Evolutionary conservation across 2,797 vertebrate genomes (phyloP).

Genomic region (Helarctos malayanus): DNA sequence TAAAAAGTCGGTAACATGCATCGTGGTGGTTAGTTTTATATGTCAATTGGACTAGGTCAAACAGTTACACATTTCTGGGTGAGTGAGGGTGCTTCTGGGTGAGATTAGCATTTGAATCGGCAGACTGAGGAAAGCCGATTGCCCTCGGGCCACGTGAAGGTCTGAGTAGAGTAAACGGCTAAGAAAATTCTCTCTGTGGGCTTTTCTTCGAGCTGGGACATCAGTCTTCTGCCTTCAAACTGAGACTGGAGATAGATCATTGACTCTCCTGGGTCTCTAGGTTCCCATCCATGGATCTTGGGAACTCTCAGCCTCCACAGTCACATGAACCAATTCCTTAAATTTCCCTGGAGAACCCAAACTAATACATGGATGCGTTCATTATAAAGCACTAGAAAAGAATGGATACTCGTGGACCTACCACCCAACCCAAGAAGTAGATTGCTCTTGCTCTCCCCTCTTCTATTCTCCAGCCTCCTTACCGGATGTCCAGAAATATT

Average conservation of each 20-base stretch:
- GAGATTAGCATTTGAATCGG: background rate
- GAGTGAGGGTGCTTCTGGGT: background rate
- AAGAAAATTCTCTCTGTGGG: background rate
- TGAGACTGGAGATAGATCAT: background rate
- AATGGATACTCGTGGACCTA: background rate
- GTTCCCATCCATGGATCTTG: background rate
- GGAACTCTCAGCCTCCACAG: background rate
- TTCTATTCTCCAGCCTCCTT: background rate
- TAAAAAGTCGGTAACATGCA: background rate
- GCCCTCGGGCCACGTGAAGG: background rate
- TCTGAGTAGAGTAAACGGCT: background rate
- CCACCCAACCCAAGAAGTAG: background rate
- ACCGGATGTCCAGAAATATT: background rate
- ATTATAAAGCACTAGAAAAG: slow-evolving; percentile 31
- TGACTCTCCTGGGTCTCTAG: background rate
- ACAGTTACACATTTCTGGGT: background rate
- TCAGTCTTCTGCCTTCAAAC: background rate
- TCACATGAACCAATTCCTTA: background rate
- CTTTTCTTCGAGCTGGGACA: background rate
- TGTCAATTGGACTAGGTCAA: background rate
- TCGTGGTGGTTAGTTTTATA: background rate
- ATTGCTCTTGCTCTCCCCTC: background rate
- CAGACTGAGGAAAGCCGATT: background rate
- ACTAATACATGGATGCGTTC: background rate
- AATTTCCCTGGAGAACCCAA: background rate